A percentile compares a stretch with the other conserved stretches of the same genome.
These are phyloP conservation scores for Andrena marginata DNA, from an alignment of 2,888 invertebrate genomes.

Conservation along the genomic window DNA sequence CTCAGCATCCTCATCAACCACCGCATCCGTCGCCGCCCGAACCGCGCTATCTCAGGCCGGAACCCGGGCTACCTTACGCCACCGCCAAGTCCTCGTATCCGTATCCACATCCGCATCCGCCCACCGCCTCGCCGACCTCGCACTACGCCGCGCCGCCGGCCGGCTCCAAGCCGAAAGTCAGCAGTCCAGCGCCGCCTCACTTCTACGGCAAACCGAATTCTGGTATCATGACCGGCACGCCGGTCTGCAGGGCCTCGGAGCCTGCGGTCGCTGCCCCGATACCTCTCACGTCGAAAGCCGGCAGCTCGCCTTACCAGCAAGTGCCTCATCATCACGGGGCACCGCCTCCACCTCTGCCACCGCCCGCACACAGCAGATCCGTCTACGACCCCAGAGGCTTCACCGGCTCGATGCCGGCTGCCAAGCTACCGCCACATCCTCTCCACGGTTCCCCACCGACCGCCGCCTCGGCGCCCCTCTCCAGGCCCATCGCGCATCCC, in stretches of 20 bases:
- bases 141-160: slow-evolving; percentile 86
- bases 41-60: slow-evolving; percentile 81
- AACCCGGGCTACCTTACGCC: slow-evolving; percentile 80
- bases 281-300: slow-evolving; percentile 87
- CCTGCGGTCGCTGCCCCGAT: slow-evolving; percentile 85
- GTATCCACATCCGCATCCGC: slow-evolving; percentile 85
- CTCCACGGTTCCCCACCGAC: slow-evolving; percentile 83
- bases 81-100: slow-evolving; percentile 84
- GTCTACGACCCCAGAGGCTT: slow-evolving; percentile 83
- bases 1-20: slow-evolving; percentile 79
- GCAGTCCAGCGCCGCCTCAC: slow-evolving; percentile 92
- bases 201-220: slow-evolving; percentile 89
- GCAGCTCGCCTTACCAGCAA: slow-evolving; percentile 87
- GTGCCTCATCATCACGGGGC: slow-evolving; percentile 86
- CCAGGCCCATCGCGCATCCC: slow-evolving; percentile 80
- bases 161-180: slow-evolving; percentile 87
- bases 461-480: slow-evolving; percentile 81
- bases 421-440: slow-evolving; percentile 84
- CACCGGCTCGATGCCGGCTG: slow-evolving; percentile 75
- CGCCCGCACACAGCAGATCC: slow-evolving; percentile 85
- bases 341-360: slow-evolving; percentile 84
- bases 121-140: slow-evolving; percentile 85
- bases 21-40: slow-evolving; percentile 83
- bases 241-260: slow-evolving; percentile 85
- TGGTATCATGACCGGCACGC: slow-evolving; percentile 87